These are phyloP conservation scores for Acronicta alni DNA, from an alignment of 2,888 invertebrate genomes.

Conservation along the genomic window DNA sequence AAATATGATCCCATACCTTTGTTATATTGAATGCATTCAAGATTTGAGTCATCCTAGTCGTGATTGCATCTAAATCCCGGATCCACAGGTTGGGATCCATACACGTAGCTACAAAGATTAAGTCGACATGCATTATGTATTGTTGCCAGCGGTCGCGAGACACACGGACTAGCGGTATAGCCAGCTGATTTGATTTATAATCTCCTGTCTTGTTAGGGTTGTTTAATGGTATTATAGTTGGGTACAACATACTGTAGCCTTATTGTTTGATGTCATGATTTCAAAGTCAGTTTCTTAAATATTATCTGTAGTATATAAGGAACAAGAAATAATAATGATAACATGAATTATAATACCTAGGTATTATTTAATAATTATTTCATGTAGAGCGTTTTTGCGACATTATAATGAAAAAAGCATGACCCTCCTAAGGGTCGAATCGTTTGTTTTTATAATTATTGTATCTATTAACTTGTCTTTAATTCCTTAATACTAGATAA, in stretches of 20 bases:
- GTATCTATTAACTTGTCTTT: no score
- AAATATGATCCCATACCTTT: slow-evolving; percentile 3
- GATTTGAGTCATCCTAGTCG: slow-evolving; percentile 23
- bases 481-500: no score
- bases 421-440: no score
- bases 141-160: slow-evolving; percentile 21
- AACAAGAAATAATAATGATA: no score
- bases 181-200: slow-evolving; percentile 46
- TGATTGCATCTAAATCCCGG: slow-evolving; percentile 46
- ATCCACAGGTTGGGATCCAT: slow-evolving; percentile 51
- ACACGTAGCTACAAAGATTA: slow-evolving; percentile 45
- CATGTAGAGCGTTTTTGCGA: no score
- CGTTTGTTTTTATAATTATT: no score
- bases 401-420: no score
- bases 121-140: slow-evolving; percentile 54
- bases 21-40: slow-evolving; percentile 26
- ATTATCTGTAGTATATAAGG: no score
- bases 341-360: no score
- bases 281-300: not conserved
- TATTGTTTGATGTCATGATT: not conserved
- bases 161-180: slow-evolving; percentile 6
- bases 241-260: not conserved
- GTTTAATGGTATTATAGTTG: slow-evolving; percentile 3
- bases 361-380: no score
- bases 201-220: slow-evolving; percentile 21